Evolutionary conservation across 2,797 vertebrate species (phyloP).

Genomic region (Ptychadena robeensis): DNA sequence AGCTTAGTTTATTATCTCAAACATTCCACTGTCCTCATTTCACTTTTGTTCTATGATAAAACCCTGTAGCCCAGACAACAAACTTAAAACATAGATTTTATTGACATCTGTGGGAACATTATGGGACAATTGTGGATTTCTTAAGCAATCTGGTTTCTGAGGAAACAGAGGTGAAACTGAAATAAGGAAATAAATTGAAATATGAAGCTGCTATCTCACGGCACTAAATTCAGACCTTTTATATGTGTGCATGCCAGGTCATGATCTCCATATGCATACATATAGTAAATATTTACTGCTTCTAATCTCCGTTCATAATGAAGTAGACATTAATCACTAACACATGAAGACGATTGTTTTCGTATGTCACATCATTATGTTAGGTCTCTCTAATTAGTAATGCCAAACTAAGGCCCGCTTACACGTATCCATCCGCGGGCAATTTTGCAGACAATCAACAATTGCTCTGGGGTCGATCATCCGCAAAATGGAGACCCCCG

Average conservation of each 20-base stretch:
- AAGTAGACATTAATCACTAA: too few relatives aligned
- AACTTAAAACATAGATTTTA: not conserved
- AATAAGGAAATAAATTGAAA: not conserved
- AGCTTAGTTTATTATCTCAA: not conserved
- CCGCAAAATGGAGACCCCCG: too few relatives aligned
- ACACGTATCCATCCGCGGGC: too few relatives aligned
- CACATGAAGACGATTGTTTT: too few relatives aligned
- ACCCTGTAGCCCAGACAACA: not conserved
- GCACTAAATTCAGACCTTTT: not conserved
- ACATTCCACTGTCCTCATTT: not conserved
- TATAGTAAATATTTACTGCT: not conserved
- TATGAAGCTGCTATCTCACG: not conserved
- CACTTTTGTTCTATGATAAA: not conserved
- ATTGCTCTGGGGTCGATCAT: too few relatives aligned
- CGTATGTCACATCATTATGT: too few relatives aligned
- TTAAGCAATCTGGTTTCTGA: not conserved
- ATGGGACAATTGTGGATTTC: not conserved
- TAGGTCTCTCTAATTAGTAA: too few relatives aligned
- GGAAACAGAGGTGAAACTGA: not conserved
- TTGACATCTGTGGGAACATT: not conserved
- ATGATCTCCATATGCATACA: not conserved
- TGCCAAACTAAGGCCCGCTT: too few relatives aligned
- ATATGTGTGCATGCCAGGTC: not conserved
- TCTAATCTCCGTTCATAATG: not conserved
- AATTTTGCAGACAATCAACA: too few relatives aligned